A percentile compares a stretch with the other conserved stretches of the same genome.
These are phyloP conservation scores for Philereme transversata DNA, from an alignment of 2,888 invertebrate genomes.

Conservation along the genomic window DNA sequence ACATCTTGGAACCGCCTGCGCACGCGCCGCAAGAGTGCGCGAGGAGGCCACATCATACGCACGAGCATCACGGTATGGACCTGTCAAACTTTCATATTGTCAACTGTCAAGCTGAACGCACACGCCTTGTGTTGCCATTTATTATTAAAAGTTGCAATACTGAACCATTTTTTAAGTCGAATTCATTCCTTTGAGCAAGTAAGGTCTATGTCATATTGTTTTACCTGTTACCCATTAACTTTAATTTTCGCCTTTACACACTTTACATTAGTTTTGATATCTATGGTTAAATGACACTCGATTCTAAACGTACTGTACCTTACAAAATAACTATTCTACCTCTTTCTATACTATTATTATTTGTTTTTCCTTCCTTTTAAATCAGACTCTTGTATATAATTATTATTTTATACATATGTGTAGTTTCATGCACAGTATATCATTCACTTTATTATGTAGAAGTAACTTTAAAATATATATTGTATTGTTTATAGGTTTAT, in stretches of 20 bases:
- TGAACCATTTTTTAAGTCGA: not conserved
- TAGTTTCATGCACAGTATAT: constrained; percentile 49
- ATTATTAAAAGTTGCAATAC: not conserved
- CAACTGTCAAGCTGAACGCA: constrained; percentile 10
- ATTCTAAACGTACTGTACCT: not conserved
- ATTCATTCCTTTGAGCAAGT: not conserved
- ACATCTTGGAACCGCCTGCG: constrained; percentile 96
- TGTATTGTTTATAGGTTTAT: constrained; percentile 31
- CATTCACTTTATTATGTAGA: constrained; percentile 46
- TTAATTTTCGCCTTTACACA: not conserved
- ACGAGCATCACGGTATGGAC: constrained; percentile 72
- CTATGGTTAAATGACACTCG: constrained; percentile 5
- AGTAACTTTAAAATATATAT: constrained; percentile 35
- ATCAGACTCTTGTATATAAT: not conserved
- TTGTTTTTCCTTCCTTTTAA: not conserved
- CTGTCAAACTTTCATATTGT: not conserved
- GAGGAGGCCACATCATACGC: constrained; percentile 67
- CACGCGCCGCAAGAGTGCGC: constrained; percentile 78
- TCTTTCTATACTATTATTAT: not conserved
- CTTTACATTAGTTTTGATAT: not conserved
- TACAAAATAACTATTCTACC: not conserved
- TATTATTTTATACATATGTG: constrained; percentile 10
- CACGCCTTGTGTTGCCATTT: constrained; percentile 13
- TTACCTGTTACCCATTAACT: not conserved
- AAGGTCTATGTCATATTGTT: not conserved